Base-by-base conservation (phyloP, 2,113 vertebrate species). In the Chloropsis hardwickii region DNA sequence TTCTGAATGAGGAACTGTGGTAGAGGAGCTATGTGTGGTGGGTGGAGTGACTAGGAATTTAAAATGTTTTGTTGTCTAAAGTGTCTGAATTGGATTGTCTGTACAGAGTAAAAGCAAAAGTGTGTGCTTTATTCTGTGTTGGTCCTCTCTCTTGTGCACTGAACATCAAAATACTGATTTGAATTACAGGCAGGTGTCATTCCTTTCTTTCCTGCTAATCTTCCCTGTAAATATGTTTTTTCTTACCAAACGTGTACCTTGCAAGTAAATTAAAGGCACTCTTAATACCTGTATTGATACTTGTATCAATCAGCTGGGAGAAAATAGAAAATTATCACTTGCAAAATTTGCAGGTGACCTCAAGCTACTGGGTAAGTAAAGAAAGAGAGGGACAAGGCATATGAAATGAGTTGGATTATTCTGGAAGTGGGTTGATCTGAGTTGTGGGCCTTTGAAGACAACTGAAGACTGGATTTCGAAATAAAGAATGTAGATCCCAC, bases 21-120 rank as follows among this genome's bases (percentile, higher is more conserved):
- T 57, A 80, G 48, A 74, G 20, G 72, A 70, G 10, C 48, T 81
- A 65, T 29, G 18, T 0, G 0, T 5, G 16, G 4, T 15, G 17
- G 1, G 10, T 73, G 27, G 31, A 88, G 16, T 12, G 22, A 45
- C 22, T 35, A 22, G n/a, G 37, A 65, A 50, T 50, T 81, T 37
- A 69, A 72, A 64, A 31, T 12, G 2, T 81, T 88, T 29, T 66
- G 6, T 18, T 70, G 27, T 73, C 47, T 44, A 10, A 62, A 66
- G 28, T 47, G 20, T 62, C 57, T 86, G 35, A 88, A 60, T 31
- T 6, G 31, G 16, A 33, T 2, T 2, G 4, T 54, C 23, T 45
- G 16, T 62, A 35, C 5, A 22, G 37, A 78, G 20, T 40, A 40
- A 66, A 90, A 72, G 9, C 33, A 73, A 56, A 81, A 81, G 7